Conservation (phyloP, 2,113 vertebrate genomes). For the Rattus rattus region DNA sequence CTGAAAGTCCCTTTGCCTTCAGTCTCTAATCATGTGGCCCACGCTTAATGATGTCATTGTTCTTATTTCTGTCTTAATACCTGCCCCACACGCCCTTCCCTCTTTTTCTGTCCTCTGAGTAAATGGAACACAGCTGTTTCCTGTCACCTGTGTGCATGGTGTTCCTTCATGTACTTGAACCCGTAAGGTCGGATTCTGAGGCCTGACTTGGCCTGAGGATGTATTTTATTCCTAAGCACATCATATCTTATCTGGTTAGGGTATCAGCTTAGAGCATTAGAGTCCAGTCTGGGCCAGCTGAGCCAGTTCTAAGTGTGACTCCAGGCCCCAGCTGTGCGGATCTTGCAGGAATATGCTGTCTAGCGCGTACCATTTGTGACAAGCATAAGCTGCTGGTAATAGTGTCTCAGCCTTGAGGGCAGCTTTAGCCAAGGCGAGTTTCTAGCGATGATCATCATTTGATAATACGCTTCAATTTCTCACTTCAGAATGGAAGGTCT, state of each 20-base stretch:
- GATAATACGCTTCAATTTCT: conserved; percentile 69
- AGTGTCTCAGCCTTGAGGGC: conserved; percentile 51
- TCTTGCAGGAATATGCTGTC: background rate
- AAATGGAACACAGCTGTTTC: conserved; percentile 74
- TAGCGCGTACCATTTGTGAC: conserved; percentile 61
- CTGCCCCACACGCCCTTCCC: conserved; percentile 1
- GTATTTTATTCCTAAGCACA: conserved; percentile 38
- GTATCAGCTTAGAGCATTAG: conserved; percentile 54
- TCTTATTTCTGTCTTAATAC: conserved; percentile 55
- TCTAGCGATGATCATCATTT: conserved; percentile 31
- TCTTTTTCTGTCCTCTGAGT: conserved; percentile 51
- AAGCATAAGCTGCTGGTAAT: conserved; percentile 64
- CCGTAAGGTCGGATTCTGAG: background rate
- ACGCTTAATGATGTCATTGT: background rate
- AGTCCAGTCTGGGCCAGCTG: conserved; percentile 26
- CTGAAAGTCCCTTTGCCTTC: background rate
- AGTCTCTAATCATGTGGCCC: background rate
- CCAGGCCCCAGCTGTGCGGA: conserved; percentile 56
- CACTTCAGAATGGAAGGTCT: conserved; percentile 52
- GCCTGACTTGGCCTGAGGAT: conserved; percentile 47
- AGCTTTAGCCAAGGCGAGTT: conserved; percentile 56
- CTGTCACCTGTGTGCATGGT: conserved; percentile 45
- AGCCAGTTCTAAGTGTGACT: conserved; percentile 15
- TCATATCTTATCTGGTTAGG: conserved; percentile 25
- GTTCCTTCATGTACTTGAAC: conserved; percentile 72